A percentile compares a stretch with the other conserved stretches of the same genome.
phyloP scores from a whole-genome alignment of 1,140 invertebrate genomes.

The Hetaerina americana region DNA sequence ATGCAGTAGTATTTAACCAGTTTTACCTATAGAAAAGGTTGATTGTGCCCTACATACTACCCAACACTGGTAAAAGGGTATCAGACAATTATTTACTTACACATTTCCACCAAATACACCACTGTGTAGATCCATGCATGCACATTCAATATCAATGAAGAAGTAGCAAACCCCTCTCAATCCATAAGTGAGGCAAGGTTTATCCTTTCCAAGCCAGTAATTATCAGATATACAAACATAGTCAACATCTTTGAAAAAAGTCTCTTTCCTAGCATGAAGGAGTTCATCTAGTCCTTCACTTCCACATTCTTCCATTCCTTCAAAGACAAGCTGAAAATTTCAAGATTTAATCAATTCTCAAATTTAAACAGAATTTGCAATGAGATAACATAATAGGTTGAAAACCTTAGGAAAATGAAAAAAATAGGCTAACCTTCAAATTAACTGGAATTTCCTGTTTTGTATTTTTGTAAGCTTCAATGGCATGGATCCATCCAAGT shows the following conservation, averaged over 20 bases:
- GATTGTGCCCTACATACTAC: too few species aligned
- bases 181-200: slow-evolving; percentile 95
- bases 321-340: slow-evolving; percentile 68
- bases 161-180: slow-evolving; percentile 90
- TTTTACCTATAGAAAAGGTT: too few species aligned
- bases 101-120: slow-evolving; percentile 88
- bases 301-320: slow-evolving; percentile 97
- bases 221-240: slow-evolving; percentile 98
- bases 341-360: neutral
- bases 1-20: too few species aligned
- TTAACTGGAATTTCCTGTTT: slow-evolving; percentile 45
- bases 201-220: slow-evolving; percentile 94
- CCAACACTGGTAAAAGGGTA: neutral
- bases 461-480: slow-evolving; percentile 73
- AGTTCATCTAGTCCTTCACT: slow-evolving; percentile 89
- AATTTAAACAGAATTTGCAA: too few species aligned
- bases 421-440: slow-evolving; percentile 32
- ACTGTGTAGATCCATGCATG: slow-evolving; percentile 87
- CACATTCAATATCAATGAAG: slow-evolving; percentile 75
- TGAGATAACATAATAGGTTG: too few species aligned
- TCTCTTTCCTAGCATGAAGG: slow-evolving; percentile 55
- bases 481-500: slow-evolving; percentile 86
- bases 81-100: slow-evolving; percentile 33
- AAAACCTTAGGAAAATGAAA: neutral
- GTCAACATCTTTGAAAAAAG: slow-evolving; percentile 74